phyloP scores from a whole-genome alignment of 1,140 invertebrate species.

The Dufourea novaeangliae region DNA sequence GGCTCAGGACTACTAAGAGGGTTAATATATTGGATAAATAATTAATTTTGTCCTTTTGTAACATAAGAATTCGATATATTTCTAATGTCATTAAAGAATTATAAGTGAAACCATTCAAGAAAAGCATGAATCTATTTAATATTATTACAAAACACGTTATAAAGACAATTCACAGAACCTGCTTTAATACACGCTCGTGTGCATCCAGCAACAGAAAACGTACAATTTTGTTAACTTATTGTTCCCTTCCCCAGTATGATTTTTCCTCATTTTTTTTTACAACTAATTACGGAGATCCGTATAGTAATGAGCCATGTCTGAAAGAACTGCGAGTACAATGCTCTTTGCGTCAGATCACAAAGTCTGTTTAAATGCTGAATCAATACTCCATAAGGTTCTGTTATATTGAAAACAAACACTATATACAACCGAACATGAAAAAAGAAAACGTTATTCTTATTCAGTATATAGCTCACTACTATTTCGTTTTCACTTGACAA shows the following conservation, averaged over 20 bases:
- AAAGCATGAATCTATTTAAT: constrained; percentile 3
- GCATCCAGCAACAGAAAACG: constrained; percentile 12
- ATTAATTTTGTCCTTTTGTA: neutral
- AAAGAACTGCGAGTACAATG: constrained; percentile 32
- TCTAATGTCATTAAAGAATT: constrained; percentile 2
- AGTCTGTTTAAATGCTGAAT: constrained; percentile 2
- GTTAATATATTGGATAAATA: neutral
- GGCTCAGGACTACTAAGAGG: neutral
- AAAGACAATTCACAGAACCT: constrained; percentile 15
- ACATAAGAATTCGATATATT: neutral
- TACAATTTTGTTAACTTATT: constrained; percentile 53
- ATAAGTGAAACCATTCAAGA: neutral
- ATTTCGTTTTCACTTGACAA: constrained; percentile 25
- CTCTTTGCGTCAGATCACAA: constrained; percentile 18
- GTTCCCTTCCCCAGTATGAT: constrained; percentile 58
- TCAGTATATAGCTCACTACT: constrained; percentile 52
- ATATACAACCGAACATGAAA: constrained; percentile 26
- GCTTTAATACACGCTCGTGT: neutral
- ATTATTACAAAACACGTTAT: constrained; percentile 4
- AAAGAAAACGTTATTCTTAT: constrained; percentile 26
- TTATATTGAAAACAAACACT: constrained; percentile 36
- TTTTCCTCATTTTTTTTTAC: constrained; percentile 20
- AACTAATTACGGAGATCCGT: constrained; percentile 51
- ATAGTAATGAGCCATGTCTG: constrained; percentile 52
- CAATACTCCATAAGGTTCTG: neutral